Percentiles rank a stretch among this genome's conserved stretches.
These are phyloP conservation scores for Frankliniella intonsa DNA, from an alignment of 2,888 invertebrate species.

Conservation along the genomic window DNA sequence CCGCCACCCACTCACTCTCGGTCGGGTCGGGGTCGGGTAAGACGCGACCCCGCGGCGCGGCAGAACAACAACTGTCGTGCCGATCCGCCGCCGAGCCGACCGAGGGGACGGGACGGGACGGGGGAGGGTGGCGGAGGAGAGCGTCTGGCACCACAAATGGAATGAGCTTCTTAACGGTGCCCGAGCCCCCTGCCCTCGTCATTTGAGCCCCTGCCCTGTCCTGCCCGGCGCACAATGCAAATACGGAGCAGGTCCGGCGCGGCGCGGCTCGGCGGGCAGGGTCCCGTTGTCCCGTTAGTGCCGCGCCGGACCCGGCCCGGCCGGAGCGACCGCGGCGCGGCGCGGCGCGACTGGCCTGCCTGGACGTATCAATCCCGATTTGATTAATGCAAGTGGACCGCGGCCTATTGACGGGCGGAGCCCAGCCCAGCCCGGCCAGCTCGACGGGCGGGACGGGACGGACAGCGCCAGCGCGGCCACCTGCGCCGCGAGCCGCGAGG, in stretches of 20 bases:
- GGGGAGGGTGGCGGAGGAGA: background rate
- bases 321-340: background rate
- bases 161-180: background rate
- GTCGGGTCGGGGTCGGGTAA: background rate
- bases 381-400: slow-evolving; percentile 18
- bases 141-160: background rate
- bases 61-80: background rate
- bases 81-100: too few species aligned
- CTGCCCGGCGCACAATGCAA: background rate
- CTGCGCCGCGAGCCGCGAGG: background rate
- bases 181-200: background rate
- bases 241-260: background rate
- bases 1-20: background rate
- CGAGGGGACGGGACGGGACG: background rate
- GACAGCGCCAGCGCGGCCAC: background rate
- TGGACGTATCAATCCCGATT: background rate
- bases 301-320: background rate
- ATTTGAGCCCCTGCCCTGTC: background rate
- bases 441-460: background rate
- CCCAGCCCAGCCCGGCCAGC: background rate
- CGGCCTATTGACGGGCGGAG: background rate
- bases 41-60: background rate
- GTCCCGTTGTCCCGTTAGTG: background rate
- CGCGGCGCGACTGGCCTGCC: background rate
- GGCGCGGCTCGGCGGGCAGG: background rate